A percentile compares a stretch with the other conserved stretches of the same genome.
These are phyloP conservation scores for Paracanthobrama guichenoti DNA, from an alignment of 2,113 vertebrate species.

Conservation along the genomic window DNA sequence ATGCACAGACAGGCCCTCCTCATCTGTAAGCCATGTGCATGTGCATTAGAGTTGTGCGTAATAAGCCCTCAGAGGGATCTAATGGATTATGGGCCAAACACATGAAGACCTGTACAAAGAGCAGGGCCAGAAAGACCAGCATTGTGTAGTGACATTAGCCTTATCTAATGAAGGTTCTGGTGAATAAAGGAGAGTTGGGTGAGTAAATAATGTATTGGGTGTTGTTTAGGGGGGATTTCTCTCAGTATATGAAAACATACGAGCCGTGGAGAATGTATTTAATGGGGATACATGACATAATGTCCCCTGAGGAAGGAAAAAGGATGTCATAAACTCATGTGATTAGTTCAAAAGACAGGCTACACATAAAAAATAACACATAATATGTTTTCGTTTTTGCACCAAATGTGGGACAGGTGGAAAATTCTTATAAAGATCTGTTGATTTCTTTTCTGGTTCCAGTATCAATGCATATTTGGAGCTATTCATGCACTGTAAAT, in stretches of 20 bases:
- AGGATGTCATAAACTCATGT: slow-evolving; percentile 19
- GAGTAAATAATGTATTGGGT: slow-evolving; percentile 48
- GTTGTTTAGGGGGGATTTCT: slow-evolving; percentile 45
- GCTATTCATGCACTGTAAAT: too few species aligned
- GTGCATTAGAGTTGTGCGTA: slow-evolving; percentile 60
- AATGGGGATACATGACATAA: slow-evolving; percentile 54
- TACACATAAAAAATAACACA: neutral
- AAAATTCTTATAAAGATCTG: neutral
- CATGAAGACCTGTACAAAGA: slow-evolving; percentile 69
- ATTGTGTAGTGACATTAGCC: slow-evolving; percentile 59
- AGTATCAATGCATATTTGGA: too few species aligned
- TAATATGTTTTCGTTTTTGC: neutral
- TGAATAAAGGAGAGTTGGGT: slow-evolving; percentile 49
- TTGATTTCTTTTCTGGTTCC: neutral
- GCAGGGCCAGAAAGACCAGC: slow-evolving; percentile 64
- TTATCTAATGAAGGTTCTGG: slow-evolving; percentile 53
- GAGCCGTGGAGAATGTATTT: slow-evolving; percentile 50
- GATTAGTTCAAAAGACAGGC: slow-evolving; percentile 14
- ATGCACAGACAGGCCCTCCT: slow-evolving; percentile 61
- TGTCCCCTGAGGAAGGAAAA: slow-evolving; percentile 41
- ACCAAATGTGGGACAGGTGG: slow-evolving; percentile 10
- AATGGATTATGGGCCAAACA: slow-evolving; percentile 78
- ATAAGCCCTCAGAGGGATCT: slow-evolving; percentile 75
- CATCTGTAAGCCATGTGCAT: slow-evolving; percentile 70
- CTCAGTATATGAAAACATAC: slow-evolving; percentile 37